Base-by-base conservation (phyloP, 2,797 vertebrate species). In the Melopsittacus undulatus region DNA sequence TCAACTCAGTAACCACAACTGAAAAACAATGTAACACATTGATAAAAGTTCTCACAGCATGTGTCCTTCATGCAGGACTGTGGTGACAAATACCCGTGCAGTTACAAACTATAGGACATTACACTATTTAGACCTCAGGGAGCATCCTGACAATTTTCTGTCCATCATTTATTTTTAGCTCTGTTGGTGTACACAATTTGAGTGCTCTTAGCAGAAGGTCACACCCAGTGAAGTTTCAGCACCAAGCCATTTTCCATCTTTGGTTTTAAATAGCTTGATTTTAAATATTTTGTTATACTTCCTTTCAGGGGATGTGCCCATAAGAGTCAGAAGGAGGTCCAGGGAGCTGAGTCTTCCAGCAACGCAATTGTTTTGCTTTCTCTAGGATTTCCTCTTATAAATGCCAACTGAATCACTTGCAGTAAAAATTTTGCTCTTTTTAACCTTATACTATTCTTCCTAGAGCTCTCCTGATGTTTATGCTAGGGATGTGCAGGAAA, bases 151-250 rank as follows among this genome's bases (percentile, higher is more conserved):
- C 94, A 94, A 91, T 92, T 96, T 92, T 67, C 94, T 87, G 84
- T 92, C 95, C 92, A 27, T 97, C 96, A 82, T 90, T 96, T 97
- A 90, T 96, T 97, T 97, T 96, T 84, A 75, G 48, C 76, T 36
- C 38, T 82, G 9, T 16, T 81, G 38, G 48, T 59, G 40, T 84
- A 75, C 54, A 51, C 14, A 16, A 62, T 94, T 89, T 49, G 54
- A 96, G 46, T 40, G 75, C 95, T 96, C 86, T 92, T 81, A 89
- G 57, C 46, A 67, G 61, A 97, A 98, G 92, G 96, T 97, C 92
- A 96, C 49, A 93, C 90, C n/a, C 92, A 92, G 49, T 9, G 59
- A 97, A 76, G 79, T 70, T 95, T 94, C 59, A 83, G 86, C 76
- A 92, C 75, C 88, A 91, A 96, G 92, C 27, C n/a, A 42, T 92